Evolutionary conservation across 2,113 vertebrate species (phyloP).

Genomic region (Anas platyrhynchos): DNA sequence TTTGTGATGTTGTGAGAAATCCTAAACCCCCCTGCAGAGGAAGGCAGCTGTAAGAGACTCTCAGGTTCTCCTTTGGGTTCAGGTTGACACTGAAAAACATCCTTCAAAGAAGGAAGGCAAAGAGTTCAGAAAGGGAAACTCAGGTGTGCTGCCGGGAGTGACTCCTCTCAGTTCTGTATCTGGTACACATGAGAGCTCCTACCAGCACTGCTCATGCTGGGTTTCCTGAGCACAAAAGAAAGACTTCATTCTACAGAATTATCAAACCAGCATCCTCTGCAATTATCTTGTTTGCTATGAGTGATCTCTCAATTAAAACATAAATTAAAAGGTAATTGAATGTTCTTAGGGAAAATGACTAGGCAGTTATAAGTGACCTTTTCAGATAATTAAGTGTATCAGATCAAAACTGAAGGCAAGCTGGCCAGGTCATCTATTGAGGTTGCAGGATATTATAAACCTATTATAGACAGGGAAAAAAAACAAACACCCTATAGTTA

Average conservation of each 20-base stretch:
- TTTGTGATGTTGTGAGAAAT: background rate
- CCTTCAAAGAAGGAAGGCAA: background rate
- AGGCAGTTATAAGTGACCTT: background rate
- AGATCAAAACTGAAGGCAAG: background rate
- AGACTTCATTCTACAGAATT: background rate
- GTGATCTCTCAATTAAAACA: background rate
- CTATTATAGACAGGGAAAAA: background rate
- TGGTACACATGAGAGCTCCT: accelerated
- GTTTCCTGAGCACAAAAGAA: background rate
- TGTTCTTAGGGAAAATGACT: background rate
- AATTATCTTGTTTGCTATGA: background rate
- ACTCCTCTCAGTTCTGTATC: background rate
- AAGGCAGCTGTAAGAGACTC: background rate
- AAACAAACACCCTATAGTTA: background rate
- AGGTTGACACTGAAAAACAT: background rate
- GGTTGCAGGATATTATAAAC: background rate
- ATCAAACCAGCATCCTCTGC: background rate
- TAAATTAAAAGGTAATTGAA: background rate
- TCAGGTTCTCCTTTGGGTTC: background rate
- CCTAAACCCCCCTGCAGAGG: background rate
- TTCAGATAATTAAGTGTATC: background rate
- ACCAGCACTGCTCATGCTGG: background rate
- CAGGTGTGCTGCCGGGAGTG: background rate
- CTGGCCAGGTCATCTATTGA: background rate
- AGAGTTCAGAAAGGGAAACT: background rate